Conservation (phyloP, 2,113 vertebrate species). For the Dipodomys merriami region DNA sequence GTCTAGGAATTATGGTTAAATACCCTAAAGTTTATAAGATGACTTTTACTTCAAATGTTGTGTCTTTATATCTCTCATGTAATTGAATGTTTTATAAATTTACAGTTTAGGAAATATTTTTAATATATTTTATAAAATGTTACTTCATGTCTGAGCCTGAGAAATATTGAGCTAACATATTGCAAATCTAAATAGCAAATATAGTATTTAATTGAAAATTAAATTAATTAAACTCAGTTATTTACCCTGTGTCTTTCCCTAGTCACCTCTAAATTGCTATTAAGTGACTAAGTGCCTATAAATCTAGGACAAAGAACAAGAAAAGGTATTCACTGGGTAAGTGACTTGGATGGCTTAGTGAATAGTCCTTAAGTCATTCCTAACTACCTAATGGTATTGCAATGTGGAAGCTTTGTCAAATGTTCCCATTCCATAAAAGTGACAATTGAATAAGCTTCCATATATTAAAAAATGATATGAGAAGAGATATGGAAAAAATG, state of each 20-base stretch:
- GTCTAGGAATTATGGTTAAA: not conserved
- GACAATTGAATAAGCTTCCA: no score
- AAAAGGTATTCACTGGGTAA: not conserved
- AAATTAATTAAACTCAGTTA: slow-evolving; percentile 37
- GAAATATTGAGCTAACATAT: slow-evolving; percentile 57
- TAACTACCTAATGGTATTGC: no score
- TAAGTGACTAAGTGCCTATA: slow-evolving; percentile 22
- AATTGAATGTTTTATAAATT: slow-evolving; percentile 47
- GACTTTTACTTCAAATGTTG: slow-evolving; percentile 19
- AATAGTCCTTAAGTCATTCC: not conserved
- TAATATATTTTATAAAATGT: not conserved
- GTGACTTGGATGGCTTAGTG: not conserved
- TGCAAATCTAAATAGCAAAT: slow-evolving; percentile 68
- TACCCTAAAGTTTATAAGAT: not conserved
- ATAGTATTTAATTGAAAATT: not conserved
- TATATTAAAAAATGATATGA: no score
- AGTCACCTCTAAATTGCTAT: not conserved
- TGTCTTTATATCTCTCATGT: slow-evolving; percentile 4
- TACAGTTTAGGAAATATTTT: slow-evolving; percentile 11
- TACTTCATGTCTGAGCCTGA: slow-evolving; percentile 20
- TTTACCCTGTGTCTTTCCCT: not conserved
- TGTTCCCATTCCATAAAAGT: no score
- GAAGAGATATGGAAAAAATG: no score
- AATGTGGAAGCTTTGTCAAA: no score
- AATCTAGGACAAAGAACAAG: not conserved